A percentile compares a stretch with the other conserved stretches of the same genome.
Evolutionary conservation across 2,113 vertebrate genomes (phyloP).

Genomic region (Callocephalon fimbriatum): DNA sequence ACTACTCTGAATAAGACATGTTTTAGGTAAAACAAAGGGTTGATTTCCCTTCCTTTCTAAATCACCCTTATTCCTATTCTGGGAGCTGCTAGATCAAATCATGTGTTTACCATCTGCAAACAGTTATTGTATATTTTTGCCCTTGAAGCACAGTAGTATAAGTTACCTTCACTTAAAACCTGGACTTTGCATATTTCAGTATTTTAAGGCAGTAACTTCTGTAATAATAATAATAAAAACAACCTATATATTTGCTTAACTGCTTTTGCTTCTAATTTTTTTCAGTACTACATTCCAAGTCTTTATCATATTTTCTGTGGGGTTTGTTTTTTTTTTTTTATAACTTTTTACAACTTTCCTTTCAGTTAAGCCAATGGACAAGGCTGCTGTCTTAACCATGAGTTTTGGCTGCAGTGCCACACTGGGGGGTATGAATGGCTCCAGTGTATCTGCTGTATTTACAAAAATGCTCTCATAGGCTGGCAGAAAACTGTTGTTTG

Average conservation of each 20-base stretch:
- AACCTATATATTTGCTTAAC: background rate
- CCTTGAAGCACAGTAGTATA: background rate
- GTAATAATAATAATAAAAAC: background rate
- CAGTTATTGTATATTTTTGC: background rate
- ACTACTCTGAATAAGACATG: background rate
- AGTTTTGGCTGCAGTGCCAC: slow-evolving; percentile 9
- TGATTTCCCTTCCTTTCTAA: background rate
- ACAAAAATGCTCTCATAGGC: slow-evolving; percentile 18
- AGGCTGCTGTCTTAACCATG: slow-evolving; percentile 27
- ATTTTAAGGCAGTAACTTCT: background rate
- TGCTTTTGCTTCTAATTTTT: background rate
- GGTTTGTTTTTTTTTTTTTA: accelerated
- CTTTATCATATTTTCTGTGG: background rate
- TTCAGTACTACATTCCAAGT: background rate
- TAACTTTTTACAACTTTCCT: slow-evolving; percentile 5
- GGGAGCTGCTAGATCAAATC: background rate
- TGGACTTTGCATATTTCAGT: background rate
- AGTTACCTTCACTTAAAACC: background rate
- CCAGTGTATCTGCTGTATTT: slow-evolving; percentile 46
- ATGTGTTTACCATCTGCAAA: background rate
- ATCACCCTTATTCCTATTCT: background rate
- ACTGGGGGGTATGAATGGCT: slow-evolving; percentile 30
- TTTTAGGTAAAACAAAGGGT: background rate
- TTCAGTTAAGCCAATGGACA: slow-evolving; percentile 16
- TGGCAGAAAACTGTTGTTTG: slow-evolving; percentile 36